A percentile compares a stretch with the other conserved stretches of the same genome.
Evolutionary conservation across 1,140 invertebrate genomes (phyloP).

Genomic region (Anastatus disparis): DNA sequence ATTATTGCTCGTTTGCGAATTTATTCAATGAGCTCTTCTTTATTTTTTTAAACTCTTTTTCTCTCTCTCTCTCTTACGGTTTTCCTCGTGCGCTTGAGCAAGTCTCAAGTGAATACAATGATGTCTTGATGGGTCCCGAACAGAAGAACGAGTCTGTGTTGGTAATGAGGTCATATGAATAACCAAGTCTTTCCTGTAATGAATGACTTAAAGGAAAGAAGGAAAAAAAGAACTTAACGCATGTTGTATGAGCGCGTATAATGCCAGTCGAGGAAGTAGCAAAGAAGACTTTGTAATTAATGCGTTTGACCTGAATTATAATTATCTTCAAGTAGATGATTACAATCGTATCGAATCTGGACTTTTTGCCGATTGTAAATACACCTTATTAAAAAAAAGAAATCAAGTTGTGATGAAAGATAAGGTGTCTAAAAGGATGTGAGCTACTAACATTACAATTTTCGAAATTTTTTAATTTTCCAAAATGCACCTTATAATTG

Average conservation of each 20-base stretch:
- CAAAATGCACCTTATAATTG: no score
- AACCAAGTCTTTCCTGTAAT: conserved; percentile 18
- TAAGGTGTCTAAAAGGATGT: no score
- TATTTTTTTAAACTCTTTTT: no score
- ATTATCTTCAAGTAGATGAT: neutral
- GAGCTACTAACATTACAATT: no score
- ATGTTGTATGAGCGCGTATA: neutral
- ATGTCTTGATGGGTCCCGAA: conserved; percentile 2
- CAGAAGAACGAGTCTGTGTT: neutral
- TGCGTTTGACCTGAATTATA: conserved; percentile 10
- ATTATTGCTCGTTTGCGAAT: conserved; percentile 32
- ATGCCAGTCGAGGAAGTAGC: neutral
- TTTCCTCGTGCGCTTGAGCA: no score
- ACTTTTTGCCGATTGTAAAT: no score
- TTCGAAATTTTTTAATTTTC: no score
- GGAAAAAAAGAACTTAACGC: neutral
- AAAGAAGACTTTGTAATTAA: conserved; percentile 25
- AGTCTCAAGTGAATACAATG: neutral
- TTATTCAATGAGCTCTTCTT: conserved; percentile 27
- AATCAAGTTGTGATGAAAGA: no score
- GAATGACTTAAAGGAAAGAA: neutral
- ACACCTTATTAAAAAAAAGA: neutral
- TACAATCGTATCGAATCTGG: neutral
- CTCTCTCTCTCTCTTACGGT: no score
- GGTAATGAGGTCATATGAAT: conserved; percentile 33